Base-by-base conservation (phyloP, 1,140 invertebrate genomes). In the Heliconius congener region DNA sequence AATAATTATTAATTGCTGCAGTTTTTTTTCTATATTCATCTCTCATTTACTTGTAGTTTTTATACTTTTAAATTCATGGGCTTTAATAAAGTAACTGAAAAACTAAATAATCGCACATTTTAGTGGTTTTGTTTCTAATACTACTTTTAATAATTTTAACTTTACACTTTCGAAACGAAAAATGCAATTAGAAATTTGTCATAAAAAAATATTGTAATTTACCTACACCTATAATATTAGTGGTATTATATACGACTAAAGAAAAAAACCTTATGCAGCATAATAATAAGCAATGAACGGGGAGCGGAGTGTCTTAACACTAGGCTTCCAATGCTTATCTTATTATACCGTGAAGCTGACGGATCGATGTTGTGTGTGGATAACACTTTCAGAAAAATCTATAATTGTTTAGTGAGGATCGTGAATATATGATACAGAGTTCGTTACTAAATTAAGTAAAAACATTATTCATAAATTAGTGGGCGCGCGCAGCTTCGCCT, bases 361-460 rank as follows among this genome's bases (percentile, higher is more conserved):
- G 13, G 42, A 16, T 4, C 42, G 42, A 3, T 46, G 13, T 23
- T 23, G 13, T 16, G 4, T 16, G 13, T 46, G 13, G 13, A 46
- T 46, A 4, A 60, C 82, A 83, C 78, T 78, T 83, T 82, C 80
- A 81, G 76, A 86, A 86, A 88, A 85, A 85, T 88, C 84, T 66
- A 71, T 66, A 79, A 75, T 71, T 71, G 78, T 46, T 46, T 16
- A 4, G 42, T 16, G 42, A 16, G 42, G 42, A 46, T 46, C 4
- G 42, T 16, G 16, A 46, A 46, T 46, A 16, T 46, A 46, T 16
- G 42, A 46, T 13, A 46, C 42, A 46, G 42, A 46, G 16, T 46
- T 46, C 42, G 13, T 13, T 46, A 46, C 13, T 46, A 46, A 46
- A 37, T 34, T 6, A 34, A 34, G 4, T 34, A 37, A 16, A 46